Evolutionary conservation across 2,113 vertebrate species (phyloP).

Genomic region (Ailuropoda melanoleuca): DNA sequence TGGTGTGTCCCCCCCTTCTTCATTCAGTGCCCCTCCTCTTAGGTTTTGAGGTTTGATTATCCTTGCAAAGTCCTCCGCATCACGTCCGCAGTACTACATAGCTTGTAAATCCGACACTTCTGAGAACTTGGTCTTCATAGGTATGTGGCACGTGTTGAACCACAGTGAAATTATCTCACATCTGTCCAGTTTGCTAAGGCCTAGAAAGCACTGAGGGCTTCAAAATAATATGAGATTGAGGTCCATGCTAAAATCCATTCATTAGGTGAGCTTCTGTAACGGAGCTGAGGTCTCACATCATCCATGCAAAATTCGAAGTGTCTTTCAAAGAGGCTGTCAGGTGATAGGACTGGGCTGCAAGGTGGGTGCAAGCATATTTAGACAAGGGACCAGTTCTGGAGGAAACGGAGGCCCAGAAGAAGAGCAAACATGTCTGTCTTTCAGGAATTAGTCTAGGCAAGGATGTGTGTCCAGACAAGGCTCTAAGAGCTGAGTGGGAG

Average conservation of each 20-base stretch:
- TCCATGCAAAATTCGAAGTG: not conserved
- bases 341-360: not conserved
- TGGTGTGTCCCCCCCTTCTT: not conserved
- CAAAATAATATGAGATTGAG: not conserved
- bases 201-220: not conserved
- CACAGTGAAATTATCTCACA: not conserved
- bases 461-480: not conserved
- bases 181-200: not conserved
- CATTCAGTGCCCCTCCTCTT: not conserved
- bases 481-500: not conserved
- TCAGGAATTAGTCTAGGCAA: not conserved
- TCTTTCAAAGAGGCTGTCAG: not conserved
- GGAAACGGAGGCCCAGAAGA: not conserved
- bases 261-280: not conserved
- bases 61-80: not conserved
- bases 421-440: not conserved
- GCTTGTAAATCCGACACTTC: not conserved
- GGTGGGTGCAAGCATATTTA: not conserved
- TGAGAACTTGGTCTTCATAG: not conserved
- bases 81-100: not conserved
- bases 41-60: not conserved
- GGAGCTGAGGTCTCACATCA: not conserved
- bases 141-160: not conserved
- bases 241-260: not conserved
- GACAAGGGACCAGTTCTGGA: not conserved